phyloP scores from a whole-genome alignment of 2,797 vertebrate species.

The Clarias platycephalus region DNA sequence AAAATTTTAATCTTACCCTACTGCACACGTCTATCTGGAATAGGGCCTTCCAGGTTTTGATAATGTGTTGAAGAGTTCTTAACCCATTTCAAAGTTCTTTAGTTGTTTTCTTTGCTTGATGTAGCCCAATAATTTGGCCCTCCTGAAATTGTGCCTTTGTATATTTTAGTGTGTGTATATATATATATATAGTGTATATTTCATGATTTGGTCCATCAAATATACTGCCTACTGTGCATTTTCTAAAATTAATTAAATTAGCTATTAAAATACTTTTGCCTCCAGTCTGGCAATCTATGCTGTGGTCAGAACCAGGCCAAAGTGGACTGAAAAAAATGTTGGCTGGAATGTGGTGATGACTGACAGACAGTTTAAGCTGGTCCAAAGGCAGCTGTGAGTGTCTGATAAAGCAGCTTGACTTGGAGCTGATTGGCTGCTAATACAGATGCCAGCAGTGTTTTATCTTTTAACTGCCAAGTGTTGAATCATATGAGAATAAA shows the following conservation, averaged over 20 bases:
- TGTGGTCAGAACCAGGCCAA: background rate
- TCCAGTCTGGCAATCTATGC: background rate
- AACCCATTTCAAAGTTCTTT: no score
- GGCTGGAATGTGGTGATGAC: background rate
- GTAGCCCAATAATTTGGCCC: no score
- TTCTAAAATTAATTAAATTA: background rate
- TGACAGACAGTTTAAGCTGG: background rate
- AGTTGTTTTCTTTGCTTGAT: no score
- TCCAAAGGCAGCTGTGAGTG: background rate
- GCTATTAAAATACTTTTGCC: background rate
- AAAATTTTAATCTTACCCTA: no score
- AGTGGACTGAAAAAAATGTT: background rate
- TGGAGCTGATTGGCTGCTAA: constrained; percentile 3
- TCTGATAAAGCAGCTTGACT: background rate
- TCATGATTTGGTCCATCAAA: background rate
- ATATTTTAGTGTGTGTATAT: no score
- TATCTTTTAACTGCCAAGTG: background rate
- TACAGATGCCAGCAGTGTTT: constrained; percentile 5
- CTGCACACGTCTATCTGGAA: no score
- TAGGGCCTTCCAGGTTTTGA: no score
- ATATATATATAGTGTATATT: background rate
- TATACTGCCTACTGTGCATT: background rate
- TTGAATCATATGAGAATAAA: background rate
- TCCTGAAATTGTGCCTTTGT: no score
- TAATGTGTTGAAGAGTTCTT: no score